phyloP scores from a whole-genome alignment of 2,888 invertebrate species.

The Oscheius sp. region DNA sequence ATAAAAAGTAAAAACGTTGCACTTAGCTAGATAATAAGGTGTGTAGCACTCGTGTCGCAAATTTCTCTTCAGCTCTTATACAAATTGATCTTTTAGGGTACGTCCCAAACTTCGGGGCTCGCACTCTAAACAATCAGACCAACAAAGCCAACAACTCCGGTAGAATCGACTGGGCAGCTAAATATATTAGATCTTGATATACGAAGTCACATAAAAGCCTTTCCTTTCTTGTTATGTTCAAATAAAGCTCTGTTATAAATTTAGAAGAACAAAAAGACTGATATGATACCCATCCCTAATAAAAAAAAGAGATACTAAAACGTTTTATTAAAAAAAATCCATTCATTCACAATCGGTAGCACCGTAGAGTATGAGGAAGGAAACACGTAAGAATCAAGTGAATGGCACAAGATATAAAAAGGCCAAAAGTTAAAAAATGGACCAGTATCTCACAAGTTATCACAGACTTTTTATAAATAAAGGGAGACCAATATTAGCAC shows the following conservation, averaged over 20 bases:
- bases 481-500: neutral
- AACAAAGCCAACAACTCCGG: slow-evolving; percentile 68
- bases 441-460: slow-evolving; percentile 7
- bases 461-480: slow-evolving; percentile 10
- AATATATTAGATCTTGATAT: slow-evolving; percentile 73
- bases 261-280: too few species aligned
- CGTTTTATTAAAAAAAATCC: neutral
- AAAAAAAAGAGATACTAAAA: neutral
- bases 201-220: neutral
- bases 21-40: too few species aligned
- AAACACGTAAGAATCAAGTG: slow-evolving; percentile 3
- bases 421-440: slow-evolving; percentile 7
- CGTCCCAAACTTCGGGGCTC: slow-evolving; percentile 57
- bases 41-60: slow-evolving; percentile 66
- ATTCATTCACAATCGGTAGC: slow-evolving; percentile 9
- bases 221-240: neutral
- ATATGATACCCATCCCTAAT: too few species aligned
- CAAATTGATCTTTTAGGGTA: slow-evolving; percentile 44
- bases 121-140: slow-evolving; percentile 31
- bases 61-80: neutral
- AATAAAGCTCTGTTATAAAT: neutral
- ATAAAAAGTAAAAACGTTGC: too few species aligned
- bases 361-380: slow-evolving; percentile 1
- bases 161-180: slow-evolving; percentile 84
- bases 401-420: slow-evolving; percentile 14